These are phyloP conservation scores for Syngnathoides biaculeatus DNA, from an alignment of 2,113 vertebrate species.

Conservation along the genomic window DNA sequence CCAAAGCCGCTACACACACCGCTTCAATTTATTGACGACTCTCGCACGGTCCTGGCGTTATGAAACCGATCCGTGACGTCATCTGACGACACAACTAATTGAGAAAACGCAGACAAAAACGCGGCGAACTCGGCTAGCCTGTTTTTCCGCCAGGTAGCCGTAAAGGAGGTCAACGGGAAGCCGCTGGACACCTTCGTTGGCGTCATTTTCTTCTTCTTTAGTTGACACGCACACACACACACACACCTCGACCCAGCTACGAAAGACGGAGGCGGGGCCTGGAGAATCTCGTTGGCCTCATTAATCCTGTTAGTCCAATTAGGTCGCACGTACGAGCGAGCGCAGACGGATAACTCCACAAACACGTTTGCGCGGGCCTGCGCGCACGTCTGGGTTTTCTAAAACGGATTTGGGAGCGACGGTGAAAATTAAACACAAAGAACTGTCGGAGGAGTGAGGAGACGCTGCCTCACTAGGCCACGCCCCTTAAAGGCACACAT, in stretches of 20 bases:
- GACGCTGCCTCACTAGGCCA: no score
- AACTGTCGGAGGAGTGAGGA: no score
- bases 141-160: neutral
- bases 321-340: conserved; percentile 51
- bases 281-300: conserved; percentile 59
- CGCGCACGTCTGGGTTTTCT: conserved; percentile 12
- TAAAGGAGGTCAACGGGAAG: neutral
- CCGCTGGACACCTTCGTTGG: neutral
- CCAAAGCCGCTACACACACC: neutral
- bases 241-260: conserved; percentile 10
- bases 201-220: neutral
- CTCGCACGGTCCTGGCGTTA: neutral
- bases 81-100: neutral
- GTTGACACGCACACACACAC: conserved; percentile 5
- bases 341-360: conserved; percentile 39
- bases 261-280: conserved; percentile 34
- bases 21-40: neutral
- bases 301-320: conserved; percentile 72
- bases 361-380: conserved; percentile 11
- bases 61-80: neutral
- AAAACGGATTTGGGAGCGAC: conserved; percentile 48
- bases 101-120: neutral
- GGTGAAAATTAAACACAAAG: conserved; percentile 58
- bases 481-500: no score
- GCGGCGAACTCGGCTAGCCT: neutral